phyloP scores from a whole-genome alignment of 1,140 invertebrate genomes.

The Chironomus tepperi region DNA sequence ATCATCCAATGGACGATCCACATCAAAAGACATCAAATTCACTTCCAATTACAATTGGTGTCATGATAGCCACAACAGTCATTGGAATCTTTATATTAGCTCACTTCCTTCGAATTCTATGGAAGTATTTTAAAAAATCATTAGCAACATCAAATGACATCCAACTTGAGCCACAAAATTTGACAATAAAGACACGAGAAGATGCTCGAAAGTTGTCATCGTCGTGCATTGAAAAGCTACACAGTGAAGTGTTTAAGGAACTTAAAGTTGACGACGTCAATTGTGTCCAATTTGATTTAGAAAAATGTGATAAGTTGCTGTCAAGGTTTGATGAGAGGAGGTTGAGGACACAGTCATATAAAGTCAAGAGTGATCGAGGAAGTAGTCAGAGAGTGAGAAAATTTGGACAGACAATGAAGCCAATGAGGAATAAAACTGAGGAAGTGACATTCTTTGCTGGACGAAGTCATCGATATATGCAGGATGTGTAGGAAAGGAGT shows the following conservation, averaged over 20 bases:
- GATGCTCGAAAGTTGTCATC: conserved; percentile 54
- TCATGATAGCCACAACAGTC: too few relatives aligned
- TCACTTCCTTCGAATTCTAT: too few relatives aligned
- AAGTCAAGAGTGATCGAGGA: neutral
- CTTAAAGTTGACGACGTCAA: neutral
- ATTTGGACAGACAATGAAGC: neutral
- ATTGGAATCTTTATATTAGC: too few relatives aligned
- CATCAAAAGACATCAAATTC: too few relatives aligned
- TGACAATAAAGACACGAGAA: conserved; percentile 38
- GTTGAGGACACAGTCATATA: neutral
- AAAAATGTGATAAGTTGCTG: neutral
- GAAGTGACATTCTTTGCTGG: neutral
- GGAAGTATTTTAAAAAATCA: too few relatives aligned
- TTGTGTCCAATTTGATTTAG: neutral
- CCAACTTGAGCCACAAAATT: too few relatives aligned
- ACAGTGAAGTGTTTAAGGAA: neutral
- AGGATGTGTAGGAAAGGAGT: too few relatives aligned
- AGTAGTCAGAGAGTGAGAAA: neutral
- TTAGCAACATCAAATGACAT: too few relatives aligned
- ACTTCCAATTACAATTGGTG: too few relatives aligned
- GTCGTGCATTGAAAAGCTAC: neutral
- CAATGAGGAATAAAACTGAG: neutral
- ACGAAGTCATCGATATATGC: neutral
- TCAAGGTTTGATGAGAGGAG: too few relatives aligned
- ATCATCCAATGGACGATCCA: too few relatives aligned